phyloP scores from a whole-genome alignment of 2,888 invertebrate species.

The Zhengitettix transpicula region DNA sequence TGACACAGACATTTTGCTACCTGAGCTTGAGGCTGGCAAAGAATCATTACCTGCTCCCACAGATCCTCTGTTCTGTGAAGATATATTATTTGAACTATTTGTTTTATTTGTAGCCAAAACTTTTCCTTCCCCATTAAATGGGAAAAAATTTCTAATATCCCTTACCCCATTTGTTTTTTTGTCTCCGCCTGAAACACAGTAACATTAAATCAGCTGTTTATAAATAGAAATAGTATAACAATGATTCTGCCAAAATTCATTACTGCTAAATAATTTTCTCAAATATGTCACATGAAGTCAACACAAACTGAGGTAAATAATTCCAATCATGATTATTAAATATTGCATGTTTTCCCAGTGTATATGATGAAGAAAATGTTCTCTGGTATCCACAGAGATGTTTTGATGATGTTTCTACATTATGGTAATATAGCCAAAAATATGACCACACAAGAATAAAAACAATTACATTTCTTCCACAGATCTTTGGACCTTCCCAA shows the following conservation, averaged over 20 bases:
- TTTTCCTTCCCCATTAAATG: slow-evolving; percentile 14
- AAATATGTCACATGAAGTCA: too few species aligned
- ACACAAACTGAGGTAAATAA: too few species aligned
- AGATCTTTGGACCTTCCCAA: too few species aligned
- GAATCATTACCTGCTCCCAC: too few species aligned
- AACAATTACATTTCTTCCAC: too few species aligned
- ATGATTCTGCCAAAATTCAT: neutral
- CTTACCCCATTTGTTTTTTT: neutral
- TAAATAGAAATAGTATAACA: neutral
- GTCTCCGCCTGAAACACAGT: neutral
- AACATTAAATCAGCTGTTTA: neutral
- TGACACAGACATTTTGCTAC: slow-evolving; percentile 8
- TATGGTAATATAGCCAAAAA: too few species aligned
- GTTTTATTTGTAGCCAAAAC: slow-evolving; percentile 8
- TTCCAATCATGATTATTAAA: too few species aligned
- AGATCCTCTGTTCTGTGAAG: neutral
- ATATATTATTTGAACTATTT: neutral
- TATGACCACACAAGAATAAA: too few species aligned
- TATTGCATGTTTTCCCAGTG: too few species aligned
- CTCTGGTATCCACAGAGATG: too few species aligned
- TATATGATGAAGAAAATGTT: too few species aligned
- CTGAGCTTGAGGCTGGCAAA: slow-evolving; percentile 2
- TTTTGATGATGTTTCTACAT: too few species aligned
- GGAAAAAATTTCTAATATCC: slow-evolving; percentile 10
- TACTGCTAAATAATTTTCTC: neutral